Evolutionary conservation across 1,140 invertebrate species (phyloP).

Genomic region (Papilio dardanus): DNA sequence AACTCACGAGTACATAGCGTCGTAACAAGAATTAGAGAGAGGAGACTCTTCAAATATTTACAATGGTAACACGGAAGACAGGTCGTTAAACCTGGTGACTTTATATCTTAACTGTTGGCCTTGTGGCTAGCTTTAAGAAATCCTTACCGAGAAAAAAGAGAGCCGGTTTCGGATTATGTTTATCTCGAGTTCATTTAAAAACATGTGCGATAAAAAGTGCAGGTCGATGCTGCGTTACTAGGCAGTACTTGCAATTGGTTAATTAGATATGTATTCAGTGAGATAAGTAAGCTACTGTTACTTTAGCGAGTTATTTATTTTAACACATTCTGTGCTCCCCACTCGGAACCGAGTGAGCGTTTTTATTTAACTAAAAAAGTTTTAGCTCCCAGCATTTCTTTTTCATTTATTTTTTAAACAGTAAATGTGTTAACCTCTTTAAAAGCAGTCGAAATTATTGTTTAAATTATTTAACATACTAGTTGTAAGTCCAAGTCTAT

Average conservation of each 20-base stretch:
- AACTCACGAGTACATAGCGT: neutral
- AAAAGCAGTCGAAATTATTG: too few species aligned
- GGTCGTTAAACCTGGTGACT: conserved; percentile 45
- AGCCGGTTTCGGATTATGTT: conserved; percentile 4
- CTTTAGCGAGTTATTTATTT: too few species aligned
- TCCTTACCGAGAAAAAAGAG: conserved; percentile 1
- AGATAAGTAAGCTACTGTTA: neutral
- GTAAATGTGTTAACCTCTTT: too few species aligned
- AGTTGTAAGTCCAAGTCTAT: too few species aligned
- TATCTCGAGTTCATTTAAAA: neutral
- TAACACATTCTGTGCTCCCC: too few species aligned
- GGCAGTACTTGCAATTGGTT: neutral
- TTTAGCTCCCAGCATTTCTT: too few species aligned
- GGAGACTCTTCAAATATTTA: conserved; percentile 46
- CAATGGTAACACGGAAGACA: conserved; percentile 44
- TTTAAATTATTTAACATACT: too few species aligned
- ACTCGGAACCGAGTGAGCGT: too few species aligned
- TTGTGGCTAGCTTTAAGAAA: conserved; percentile 18
- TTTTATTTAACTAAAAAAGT: too few species aligned
- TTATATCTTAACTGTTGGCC: conserved; percentile 23
- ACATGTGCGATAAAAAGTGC: neutral
- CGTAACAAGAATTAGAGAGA: conserved; percentile 27
- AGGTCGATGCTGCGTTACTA: neutral
- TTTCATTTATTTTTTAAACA: too few species aligned
- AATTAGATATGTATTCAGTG: neutral